These are phyloP conservation scores for Oceanodroma leucorhoa DNA, from an alignment of 2,797 vertebrate genomes.

Conservation along the genomic window DNA sequence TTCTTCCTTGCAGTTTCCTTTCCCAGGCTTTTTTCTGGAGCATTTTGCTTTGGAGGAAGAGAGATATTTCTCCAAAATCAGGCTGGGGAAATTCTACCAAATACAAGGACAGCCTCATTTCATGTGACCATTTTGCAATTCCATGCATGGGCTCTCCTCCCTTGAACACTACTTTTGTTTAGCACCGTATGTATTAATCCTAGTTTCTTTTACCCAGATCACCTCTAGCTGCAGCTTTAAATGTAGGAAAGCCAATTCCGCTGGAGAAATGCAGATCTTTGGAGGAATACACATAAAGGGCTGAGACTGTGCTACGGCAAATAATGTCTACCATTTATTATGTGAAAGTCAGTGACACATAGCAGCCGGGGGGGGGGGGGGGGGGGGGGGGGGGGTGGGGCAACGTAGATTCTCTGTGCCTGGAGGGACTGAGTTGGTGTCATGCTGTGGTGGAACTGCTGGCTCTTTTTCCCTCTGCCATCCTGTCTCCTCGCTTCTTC, in stretches of 20 bases:
- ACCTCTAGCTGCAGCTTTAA: not conserved
- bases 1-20: not conserved
- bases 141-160: not conserved
- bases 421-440: not conserved
- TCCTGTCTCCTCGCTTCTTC: not conserved
- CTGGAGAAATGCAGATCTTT: not conserved
- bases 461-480: not conserved
- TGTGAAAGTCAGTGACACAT: not conserved
- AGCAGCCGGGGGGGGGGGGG: no score
- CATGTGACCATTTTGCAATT: not conserved
- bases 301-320: not conserved
- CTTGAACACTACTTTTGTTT: not conserved
- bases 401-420: not conserved
- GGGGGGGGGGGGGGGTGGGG: rapidly evolving
- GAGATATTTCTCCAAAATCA: not conserved
- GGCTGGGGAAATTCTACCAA: not conserved
- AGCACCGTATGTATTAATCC: not conserved
- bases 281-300: not conserved
- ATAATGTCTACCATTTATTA: not conserved
- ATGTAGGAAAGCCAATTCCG: not conserved
- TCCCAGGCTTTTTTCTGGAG: not conserved
- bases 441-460: not conserved
- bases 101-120: not conserved
- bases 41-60: not conserved
- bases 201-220: not conserved